Conservation (phyloP, 2,888 invertebrate species). For the Deladenus siricidicola region DNA sequence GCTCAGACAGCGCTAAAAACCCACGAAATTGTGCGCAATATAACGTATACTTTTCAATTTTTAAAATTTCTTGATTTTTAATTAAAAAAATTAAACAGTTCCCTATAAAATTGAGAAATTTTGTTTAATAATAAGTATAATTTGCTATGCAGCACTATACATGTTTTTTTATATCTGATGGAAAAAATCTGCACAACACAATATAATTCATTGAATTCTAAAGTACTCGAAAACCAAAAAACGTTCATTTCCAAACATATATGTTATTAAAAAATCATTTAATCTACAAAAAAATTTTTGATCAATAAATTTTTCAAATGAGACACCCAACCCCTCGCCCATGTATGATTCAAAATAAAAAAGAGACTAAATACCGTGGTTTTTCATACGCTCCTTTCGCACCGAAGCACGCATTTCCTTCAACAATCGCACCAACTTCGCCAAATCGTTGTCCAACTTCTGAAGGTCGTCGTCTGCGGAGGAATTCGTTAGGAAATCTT, state of each 20-base stretch:
- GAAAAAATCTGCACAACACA: too few relatives aligned
- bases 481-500: too few relatives aligned
- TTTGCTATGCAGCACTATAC: too few relatives aligned
- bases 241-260: too few relatives aligned
- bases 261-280: too few relatives aligned
- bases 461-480: background rate
- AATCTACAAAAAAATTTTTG: too few relatives aligned
- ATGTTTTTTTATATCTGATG: too few relatives aligned
- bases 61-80: background rate
- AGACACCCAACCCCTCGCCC: too few relatives aligned
- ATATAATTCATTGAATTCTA: too few relatives aligned
- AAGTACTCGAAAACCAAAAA: too few relatives aligned
- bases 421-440: conserved; percentile 1
- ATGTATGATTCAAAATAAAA: background rate
- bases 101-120: background rate
- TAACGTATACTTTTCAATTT: background rate
- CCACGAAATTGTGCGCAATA: too few relatives aligned
- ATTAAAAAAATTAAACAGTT: background rate
- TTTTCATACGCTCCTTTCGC: background rate
- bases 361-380: background rate
- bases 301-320: too few relatives aligned
- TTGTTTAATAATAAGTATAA: background rate
- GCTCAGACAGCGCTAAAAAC: conserved; percentile 11
- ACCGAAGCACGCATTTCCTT: background rate
- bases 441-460: conserved; percentile 4